phyloP scores from a whole-genome alignment of 1,140 invertebrate genomes.

The Manduca sexta region DNA sequence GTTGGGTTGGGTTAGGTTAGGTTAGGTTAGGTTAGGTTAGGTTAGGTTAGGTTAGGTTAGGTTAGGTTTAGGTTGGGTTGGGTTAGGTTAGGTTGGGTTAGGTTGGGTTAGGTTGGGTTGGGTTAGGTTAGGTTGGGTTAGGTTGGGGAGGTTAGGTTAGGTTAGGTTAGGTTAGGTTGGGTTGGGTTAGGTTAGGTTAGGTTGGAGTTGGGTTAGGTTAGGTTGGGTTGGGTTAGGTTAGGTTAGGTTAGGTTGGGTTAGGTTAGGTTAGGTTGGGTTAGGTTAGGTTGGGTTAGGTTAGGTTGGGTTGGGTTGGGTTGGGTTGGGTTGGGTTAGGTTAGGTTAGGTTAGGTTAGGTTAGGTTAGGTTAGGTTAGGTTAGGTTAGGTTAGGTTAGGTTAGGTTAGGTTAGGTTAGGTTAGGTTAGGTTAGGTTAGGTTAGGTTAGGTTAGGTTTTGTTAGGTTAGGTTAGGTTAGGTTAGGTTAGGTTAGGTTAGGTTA shows the following conservation, averaged over 20 bases:
- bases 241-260: constrained; percentile 21
- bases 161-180: neutral
- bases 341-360: constrained; percentile 20
- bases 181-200: constrained; percentile 12
- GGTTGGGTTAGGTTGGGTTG: too few species aligned
- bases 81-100: too few species aligned
- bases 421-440: constrained; percentile 3
- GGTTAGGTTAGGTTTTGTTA: too few species aligned
- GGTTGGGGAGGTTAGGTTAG: too few species aligned
- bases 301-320: constrained; percentile 24
- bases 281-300: constrained; percentile 25
- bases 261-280: constrained; percentile 21
- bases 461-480: too few species aligned
- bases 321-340: constrained; percentile 17
- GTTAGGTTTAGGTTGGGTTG: neutral
- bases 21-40: too few species aligned
- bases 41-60: too few species aligned
- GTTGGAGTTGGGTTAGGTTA: constrained; percentile 13
- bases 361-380: constrained; percentile 9
- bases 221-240: constrained; percentile 23
- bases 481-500: too few species aligned
- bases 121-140: too few species aligned
- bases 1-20: too few species aligned
- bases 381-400: constrained; percentile 21
- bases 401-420: constrained; percentile 14